A percentile compares a stretch with the other conserved stretches of the same genome.
Evolutionary conservation across 2,888 invertebrate species (phyloP).

Genomic region (Tetragnatha montana): DNA sequence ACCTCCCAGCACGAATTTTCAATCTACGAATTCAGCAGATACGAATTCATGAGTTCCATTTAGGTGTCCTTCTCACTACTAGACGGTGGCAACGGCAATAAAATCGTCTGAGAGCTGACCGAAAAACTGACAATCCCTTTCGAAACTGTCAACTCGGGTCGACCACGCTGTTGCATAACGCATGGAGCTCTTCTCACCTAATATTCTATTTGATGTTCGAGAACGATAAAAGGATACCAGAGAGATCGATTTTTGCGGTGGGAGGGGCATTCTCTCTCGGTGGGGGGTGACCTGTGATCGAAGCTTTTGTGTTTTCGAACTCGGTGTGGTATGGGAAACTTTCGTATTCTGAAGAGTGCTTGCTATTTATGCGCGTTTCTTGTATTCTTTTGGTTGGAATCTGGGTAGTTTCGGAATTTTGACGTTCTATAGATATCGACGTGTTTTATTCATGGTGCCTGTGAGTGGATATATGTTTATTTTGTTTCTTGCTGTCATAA

Average conservation of each 20-base stretch:
- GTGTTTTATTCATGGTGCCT: too few relatives aligned
- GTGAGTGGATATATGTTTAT: too few relatives aligned
- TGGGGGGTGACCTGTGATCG: neutral
- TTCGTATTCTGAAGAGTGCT: neutral
- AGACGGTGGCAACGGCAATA: conserved; percentile 13
- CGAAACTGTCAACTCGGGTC: conserved; percentile 2
- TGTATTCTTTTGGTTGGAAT: neutral
- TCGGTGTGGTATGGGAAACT: neutral
- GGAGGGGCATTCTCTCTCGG: neutral
- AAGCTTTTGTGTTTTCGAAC: neutral
- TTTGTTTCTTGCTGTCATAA: too few relatives aligned
- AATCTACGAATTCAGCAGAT: conserved; percentile 18
- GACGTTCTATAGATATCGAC: neutral
- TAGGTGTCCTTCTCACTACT: neutral
- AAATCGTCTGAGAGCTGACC: neutral
- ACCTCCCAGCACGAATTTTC: neutral
- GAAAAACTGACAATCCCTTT: conserved; percentile 13
- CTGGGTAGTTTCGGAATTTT: neutral
- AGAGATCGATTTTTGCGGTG: neutral
- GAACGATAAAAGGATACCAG: conserved; percentile 9
- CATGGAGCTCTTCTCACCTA: conserved; percentile 2
- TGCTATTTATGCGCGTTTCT: neutral
- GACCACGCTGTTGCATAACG: conserved; percentile 11
- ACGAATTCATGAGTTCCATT: conserved; percentile 18
- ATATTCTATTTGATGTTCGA: conserved; percentile 11